phyloP scores from a whole-genome alignment of 2,113 vertebrate species.

The Myiozetetes cayanensis region DNA sequence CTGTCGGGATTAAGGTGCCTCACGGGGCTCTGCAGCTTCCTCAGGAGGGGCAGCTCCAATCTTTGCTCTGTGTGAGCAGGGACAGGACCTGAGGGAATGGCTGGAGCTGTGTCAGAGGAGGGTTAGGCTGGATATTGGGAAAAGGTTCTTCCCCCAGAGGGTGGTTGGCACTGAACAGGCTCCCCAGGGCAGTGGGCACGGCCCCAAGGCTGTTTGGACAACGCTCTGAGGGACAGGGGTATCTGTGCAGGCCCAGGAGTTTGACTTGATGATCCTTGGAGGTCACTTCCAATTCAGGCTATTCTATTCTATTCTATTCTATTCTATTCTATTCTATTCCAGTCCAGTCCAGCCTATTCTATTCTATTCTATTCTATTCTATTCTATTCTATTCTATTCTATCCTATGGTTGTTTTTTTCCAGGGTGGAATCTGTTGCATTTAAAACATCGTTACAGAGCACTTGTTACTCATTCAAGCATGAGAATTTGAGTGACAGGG shows the following conservation, averaged over 20 bases:
- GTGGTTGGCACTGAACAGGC: neutral
- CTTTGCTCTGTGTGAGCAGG: neutral
- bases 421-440: neutral
- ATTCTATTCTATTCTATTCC: neutral
- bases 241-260: neutral
- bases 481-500: conserved; percentile 48
- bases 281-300: neutral
- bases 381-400: neutral
- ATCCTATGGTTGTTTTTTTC: neutral
- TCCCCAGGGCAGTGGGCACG: neutral
- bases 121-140: neutral
- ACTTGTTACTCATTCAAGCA: neutral
- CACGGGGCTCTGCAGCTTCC: neutral
- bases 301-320: neutral
- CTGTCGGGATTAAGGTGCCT: neutral
- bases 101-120: neutral
- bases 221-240: fast-evolving
- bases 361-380: neutral
- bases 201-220: neutral
- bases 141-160: neutral
- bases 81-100: neutral
- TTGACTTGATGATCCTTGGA: neutral
- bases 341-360: neutral
- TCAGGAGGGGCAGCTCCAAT: neutral
- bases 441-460: conserved; percentile 5